These are phyloP conservation scores for Leucania comma DNA, from an alignment of 2,888 invertebrate species.

Conservation along the genomic window DNA sequence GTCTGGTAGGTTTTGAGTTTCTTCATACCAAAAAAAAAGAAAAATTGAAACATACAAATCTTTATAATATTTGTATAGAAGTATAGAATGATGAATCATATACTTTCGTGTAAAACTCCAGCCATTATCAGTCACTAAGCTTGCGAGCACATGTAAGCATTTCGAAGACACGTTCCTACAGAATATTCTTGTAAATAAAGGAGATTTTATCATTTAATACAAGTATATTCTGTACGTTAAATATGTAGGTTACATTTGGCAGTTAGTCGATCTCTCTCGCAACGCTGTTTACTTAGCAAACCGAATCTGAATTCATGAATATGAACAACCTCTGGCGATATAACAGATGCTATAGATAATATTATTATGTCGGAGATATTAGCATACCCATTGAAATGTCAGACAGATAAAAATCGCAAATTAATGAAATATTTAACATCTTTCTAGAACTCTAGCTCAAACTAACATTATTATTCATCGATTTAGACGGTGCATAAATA, in stretches of 20 bases:
- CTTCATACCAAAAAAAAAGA: no score
- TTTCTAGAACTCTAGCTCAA: no score
- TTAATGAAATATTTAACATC: not conserved
- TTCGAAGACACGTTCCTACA: not conserved
- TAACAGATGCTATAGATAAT: slow-evolving; percentile 47
- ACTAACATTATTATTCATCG: not conserved
- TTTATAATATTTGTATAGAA: no score
- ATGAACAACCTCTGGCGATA: slow-evolving; percentile 63
- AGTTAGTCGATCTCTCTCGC: slow-evolving; percentile 57
- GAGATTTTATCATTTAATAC: slow-evolving; percentile 23
- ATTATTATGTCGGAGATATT: slow-evolving; percentile 42
- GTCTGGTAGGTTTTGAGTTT: no score
- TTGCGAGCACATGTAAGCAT: not conserved
- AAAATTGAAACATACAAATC: no score
- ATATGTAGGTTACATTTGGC: slow-evolving; percentile 53
- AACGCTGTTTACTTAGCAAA: slow-evolving; percentile 75
- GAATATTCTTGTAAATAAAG: slow-evolving; percentile 7
- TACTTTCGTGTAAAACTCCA: not conserved
- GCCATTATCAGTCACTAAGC: not conserved
- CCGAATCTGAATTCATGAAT: slow-evolving; percentile 81
- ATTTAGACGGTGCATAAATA: slow-evolving; percentile 9
- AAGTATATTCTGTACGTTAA: slow-evolving; percentile 40
- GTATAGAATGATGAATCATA: no score
- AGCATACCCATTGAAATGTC: slow-evolving; percentile 1
- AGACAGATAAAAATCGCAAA: not conserved